These are phyloP conservation scores for Choristoneura fumiferana DNA, from an alignment of 1,140 invertebrate species.

Conservation along the genomic window DNA sequence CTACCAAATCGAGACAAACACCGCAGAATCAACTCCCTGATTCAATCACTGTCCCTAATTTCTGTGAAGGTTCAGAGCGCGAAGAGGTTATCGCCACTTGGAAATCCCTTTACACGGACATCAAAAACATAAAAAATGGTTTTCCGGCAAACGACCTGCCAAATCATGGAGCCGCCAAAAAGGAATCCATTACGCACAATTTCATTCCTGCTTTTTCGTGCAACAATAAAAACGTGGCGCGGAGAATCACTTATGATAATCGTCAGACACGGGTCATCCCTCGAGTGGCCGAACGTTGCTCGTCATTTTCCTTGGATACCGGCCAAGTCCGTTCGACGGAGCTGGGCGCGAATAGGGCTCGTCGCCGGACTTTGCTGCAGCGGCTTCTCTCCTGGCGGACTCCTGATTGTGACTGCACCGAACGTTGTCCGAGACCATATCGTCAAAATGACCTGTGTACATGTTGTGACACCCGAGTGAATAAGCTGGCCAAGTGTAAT, in stretches of 20 bases:
- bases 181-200: slow-evolving; percentile 45
- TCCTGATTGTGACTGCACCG: slow-evolving; percentile 59
- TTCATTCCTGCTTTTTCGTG: slow-evolving; percentile 33
- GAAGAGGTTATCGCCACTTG: slow-evolving; percentile 71
- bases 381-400: slow-evolving; percentile 65
- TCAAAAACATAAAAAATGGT: slow-evolving; percentile 70
- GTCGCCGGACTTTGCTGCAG: slow-evolving; percentile 57
- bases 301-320: slow-evolving; percentile 50
- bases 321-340: slow-evolving; percentile 43
- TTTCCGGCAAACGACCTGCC: slow-evolving; percentile 39
- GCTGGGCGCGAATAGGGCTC: slow-evolving; percentile 38
- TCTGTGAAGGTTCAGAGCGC: slow-evolving; percentile 41
- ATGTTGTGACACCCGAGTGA: slow-evolving; percentile 46
- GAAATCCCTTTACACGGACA: slow-evolving; percentile 68
- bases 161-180: slow-evolving; percentile 34
- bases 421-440: slow-evolving; percentile 40
- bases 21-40: slow-evolving; percentile 45
- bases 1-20: slow-evolving; percentile 31
- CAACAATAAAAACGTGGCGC: slow-evolving; percentile 45
- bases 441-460: slow-evolving; percentile 56
- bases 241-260: slow-evolving; percentile 59
- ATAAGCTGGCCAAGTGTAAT: slow-evolving; percentile 33
- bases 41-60: slow-evolving; percentile 54
- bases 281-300: slow-evolving; percentile 42
- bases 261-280: slow-evolving; percentile 34